These are phyloP conservation scores for Solenopsis fugax DNA, from an alignment of 1,140 invertebrate species.

Conservation along the genomic window DNA sequence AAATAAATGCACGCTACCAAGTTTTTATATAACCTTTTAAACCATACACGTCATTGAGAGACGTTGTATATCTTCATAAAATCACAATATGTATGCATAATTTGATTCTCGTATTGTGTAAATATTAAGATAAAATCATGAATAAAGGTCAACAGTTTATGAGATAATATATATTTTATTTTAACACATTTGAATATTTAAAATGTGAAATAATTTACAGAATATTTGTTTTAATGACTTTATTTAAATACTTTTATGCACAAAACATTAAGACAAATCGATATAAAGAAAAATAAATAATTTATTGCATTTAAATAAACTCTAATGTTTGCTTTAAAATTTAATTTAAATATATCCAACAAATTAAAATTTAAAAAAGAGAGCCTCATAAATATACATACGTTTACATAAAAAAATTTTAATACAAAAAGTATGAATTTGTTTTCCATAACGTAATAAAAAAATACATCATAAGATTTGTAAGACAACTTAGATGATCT, in stretches of 20 bases:
- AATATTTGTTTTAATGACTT: neutral
- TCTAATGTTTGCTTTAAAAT: neutral
- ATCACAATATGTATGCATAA: neutral
- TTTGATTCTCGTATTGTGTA: neutral
- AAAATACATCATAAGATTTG: neutral
- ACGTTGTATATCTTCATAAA: neutral
- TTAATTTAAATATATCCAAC: neutral
- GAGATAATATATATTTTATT: slow-evolving; percentile 2
- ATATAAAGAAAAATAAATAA: slow-evolving; percentile 6
- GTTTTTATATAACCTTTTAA: neutral
- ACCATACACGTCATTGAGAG: neutral
- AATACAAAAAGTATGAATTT: neutral
- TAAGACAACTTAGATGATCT: neutral
- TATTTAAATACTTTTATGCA: neutral
- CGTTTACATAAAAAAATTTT: neutral
- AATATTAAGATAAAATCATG: neutral
- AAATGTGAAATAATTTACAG: neutral
- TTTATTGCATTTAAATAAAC: neutral
- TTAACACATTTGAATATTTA: neutral
- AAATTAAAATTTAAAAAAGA: neutral
- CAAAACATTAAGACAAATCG: neutral
- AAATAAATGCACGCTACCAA: neutral
- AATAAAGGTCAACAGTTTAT: neutral
- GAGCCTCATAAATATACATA: neutral
- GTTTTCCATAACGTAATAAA: neutral